These are phyloP conservation scores for Muscina levida DNA, from an alignment of 2,888 invertebrate genomes.

Conservation along the genomic window DNA sequence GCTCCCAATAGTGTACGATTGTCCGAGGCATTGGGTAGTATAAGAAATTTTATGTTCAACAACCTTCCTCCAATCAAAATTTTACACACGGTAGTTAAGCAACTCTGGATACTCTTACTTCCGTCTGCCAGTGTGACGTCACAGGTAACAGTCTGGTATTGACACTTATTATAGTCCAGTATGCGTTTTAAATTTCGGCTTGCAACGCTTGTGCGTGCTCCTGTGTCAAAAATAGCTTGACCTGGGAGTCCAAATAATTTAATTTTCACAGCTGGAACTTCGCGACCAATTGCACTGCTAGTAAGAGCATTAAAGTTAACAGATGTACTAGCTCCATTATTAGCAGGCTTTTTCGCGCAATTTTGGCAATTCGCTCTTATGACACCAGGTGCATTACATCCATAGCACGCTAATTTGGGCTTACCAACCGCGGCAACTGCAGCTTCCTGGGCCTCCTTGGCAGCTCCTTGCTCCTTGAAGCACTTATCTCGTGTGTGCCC, in stretches of 20 bases:
- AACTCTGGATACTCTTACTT: constrained; percentile 21
- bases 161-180: too few relatives aligned
- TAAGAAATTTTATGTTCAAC: constrained; percentile 55
- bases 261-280: constrained; percentile 30
- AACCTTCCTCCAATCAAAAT: constrained; percentile 58
- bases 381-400: too few relatives aligned
- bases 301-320: constrained; percentile 22
- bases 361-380: constrained; percentile 40
- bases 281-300: constrained; percentile 18
- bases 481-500: constrained; percentile 26
- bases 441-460: neutral
- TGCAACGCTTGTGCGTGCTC: too few relatives aligned
- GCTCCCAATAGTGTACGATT: constrained; percentile 56
- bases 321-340: neutral
- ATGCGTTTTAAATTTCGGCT: constrained; percentile 54
- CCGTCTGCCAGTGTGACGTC: constrained; percentile 37
- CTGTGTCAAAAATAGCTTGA: constrained; percentile 58
- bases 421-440: constrained; percentile 12
- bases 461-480: constrained; percentile 32
- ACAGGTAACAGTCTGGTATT: constrained; percentile 35
- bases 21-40: constrained; percentile 52
- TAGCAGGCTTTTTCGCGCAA: constrained; percentile 4
- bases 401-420: constrained; percentile 45
- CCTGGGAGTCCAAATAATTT: constrained; percentile 51
- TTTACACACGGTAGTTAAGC: constrained; percentile 52